Evolutionary conservation across 1,140 invertebrate genomes (phyloP), one percentile per base, ranked within the genome.

Genomic region (Druon quercuslanigerum): DNA sequence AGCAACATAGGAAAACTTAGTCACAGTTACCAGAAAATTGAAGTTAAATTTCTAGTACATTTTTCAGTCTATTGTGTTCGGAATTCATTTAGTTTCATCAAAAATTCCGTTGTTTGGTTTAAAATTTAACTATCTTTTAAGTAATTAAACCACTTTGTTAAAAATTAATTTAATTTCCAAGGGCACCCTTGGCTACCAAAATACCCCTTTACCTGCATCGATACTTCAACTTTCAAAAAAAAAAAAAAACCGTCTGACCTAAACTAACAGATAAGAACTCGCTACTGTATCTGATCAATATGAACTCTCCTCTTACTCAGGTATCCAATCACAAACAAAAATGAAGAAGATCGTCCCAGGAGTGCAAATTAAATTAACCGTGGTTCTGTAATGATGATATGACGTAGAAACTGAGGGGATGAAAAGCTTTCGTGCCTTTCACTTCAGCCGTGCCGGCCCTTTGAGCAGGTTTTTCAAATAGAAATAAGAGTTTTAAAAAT

Each of bases 401-500:
- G 20, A 78, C 60, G 72, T 57, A 74, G 81, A 78, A 52, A 75
- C 25, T 33, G 76, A 56, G 46, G 81, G 56, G 60, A 74, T 83
- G 71, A 74, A 70, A 75, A 20, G 81, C 57, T 71, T 82, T 77
- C 75, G 74, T 57, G 54, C 16, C 70, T 78, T 71, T 60, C 60
- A 66, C 12, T 66, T 25, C 71, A 33, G 50, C 16, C 20, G 70
- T 78, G 74, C 77, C 74, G 73, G 83, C 80, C 82, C 83, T 85
- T 86, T 85, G 85, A 86, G 77, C 77, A 75, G 71, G 79, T 66
- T 82, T 82, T 77, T 80, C 82, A 84, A 89, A 89, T 83, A 85
- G 83, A 84, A 86, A 84, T 83, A 87, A 89, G 84, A 88, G 86
- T 88, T 89, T 88, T 84, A 88, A 80, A 87, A 87, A 88, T 88